These are phyloP conservation scores for Tetramorium alpestre DNA, from an alignment of 1,140 invertebrate genomes.

Conservation along the genomic window DNA sequence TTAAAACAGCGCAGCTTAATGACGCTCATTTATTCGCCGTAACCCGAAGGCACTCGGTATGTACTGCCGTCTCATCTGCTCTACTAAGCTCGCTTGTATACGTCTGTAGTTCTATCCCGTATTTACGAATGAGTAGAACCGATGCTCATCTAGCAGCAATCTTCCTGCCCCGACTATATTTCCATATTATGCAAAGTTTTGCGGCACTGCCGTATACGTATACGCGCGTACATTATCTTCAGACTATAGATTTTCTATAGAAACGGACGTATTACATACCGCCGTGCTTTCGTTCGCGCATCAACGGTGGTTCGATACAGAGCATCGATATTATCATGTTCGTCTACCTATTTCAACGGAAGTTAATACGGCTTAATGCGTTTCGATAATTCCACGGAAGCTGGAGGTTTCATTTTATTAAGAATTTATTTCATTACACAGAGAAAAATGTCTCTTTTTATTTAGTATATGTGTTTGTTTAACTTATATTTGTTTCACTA, in stretches of 20 bases:
- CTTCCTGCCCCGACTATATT: conserved; percentile 15
- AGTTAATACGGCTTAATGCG: background rate
- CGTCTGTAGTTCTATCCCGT: conserved; percentile 40
- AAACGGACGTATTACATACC: conserved; percentile 11
- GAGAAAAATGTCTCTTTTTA: too few species aligned
- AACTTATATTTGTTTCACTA: too few species aligned
- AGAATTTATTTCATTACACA: background rate
- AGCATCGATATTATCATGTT: conserved; percentile 18
- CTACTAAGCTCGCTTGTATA: conserved; percentile 15
- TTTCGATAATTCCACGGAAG: background rate
- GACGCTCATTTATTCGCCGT: conserved; percentile 14
- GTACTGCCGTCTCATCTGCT: background rate
- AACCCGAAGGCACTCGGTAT: conserved; percentile 55
- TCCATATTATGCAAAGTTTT: conserved; percentile 53
- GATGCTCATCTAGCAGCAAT: conserved; percentile 58
- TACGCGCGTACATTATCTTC: background rate
- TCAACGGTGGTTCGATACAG: background rate
- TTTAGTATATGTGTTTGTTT: too few species aligned
- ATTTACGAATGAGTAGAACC: conserved; percentile 66
- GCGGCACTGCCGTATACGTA: background rate
- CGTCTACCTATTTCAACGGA: background rate
- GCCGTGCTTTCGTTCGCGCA: background rate
- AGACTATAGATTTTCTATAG: conserved; percentile 50
- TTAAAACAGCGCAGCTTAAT: conserved; percentile 36
- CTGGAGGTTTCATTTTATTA: background rate